Percentiles rank a stretch among this genome's conserved stretches.
Conservation (phyloP, 2,113 vertebrate genomes). For the Pantherophis guttatus region DNA sequence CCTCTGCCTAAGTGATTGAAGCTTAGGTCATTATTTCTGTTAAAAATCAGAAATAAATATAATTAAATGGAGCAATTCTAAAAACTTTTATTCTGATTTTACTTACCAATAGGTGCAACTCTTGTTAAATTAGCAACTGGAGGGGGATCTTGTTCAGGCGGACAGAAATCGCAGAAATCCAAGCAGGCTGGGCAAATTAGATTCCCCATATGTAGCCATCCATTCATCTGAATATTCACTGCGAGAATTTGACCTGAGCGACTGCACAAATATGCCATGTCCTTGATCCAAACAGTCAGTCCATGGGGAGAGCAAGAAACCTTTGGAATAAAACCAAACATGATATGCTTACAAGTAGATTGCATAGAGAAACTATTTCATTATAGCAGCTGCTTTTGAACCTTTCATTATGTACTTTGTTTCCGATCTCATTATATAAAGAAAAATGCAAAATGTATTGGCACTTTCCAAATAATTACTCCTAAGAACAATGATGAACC, state of each 20-base stretch:
- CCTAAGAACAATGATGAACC: background rate
- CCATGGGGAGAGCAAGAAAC: slow-evolving; percentile 82
- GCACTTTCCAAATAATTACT: rapidly evolving
- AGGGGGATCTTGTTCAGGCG: slow-evolving; percentile 81
- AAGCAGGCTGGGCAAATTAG: slow-evolving; percentile 87
- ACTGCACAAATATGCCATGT: slow-evolving; percentile 76
- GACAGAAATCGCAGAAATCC: slow-evolving; percentile 86
- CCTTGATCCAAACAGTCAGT: slow-evolving; percentile 83
- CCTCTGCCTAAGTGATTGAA: background rate
- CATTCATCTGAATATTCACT: slow-evolving; percentile 80
- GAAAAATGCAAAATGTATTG: background rate
- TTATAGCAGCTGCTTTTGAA: background rate
- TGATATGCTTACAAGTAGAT: background rate
- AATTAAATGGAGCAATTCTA: background rate
- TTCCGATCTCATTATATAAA: background rate
- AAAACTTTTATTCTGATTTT: background rate
- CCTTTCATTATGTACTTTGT: background rate
- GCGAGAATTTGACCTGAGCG: slow-evolving; percentile 80
- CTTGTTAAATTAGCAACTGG: slow-evolving; percentile 77
- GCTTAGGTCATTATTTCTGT: background rate
- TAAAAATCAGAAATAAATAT: background rate
- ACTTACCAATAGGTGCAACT: slow-evolving; percentile 77
- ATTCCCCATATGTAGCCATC: slow-evolving; percentile 88
- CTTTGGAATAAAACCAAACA: slow-evolving; percentile 58
- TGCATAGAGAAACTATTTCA: background rate